These are phyloP conservation scores for Schizopygopsis pylzovi DNA, from an alignment of 2,797 vertebrate genomes.

Conservation along the genomic window DNA sequence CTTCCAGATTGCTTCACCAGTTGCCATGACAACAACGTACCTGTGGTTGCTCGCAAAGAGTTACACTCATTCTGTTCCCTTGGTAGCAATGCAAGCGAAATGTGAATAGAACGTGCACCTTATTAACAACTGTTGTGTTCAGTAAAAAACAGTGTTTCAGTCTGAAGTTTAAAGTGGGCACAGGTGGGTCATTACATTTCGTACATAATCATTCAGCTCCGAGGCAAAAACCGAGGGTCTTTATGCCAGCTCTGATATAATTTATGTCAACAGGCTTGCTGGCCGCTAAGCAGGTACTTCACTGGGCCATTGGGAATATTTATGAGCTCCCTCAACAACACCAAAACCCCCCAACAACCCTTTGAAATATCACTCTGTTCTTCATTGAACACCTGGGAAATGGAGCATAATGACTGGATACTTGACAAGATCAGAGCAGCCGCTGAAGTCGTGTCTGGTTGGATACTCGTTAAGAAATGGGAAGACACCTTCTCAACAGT, in stretches of 20 bases:
- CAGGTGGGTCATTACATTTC: slow-evolving; percentile 64
- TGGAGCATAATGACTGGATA: slow-evolving; percentile 37
- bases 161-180: slow-evolving; percentile 55
- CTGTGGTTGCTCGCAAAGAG: slow-evolving; percentile 7
- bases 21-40: slow-evolving; percentile 31
- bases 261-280: slow-evolving; percentile 59
- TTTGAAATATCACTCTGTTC: slow-evolving; percentile 53
- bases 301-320: slow-evolving; percentile 58
- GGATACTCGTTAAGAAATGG: slow-evolving; percentile 34
- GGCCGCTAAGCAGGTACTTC: slow-evolving; percentile 58
- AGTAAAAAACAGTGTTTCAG: not conserved
- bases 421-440: slow-evolving; percentile 53
- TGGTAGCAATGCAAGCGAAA: slow-evolving; percentile 1
- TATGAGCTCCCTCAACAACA: slow-evolving; percentile 59
- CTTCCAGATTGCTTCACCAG: slow-evolving; percentile 25
- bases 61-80: slow-evolving; percentile 23
- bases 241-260: slow-evolving; percentile 54
- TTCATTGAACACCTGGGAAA: slow-evolving; percentile 36
- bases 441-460: slow-evolving; percentile 35
- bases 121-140: slow-evolving; percentile 17
- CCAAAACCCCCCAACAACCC: slow-evolving; percentile 38
- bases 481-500: slow-evolving; percentile 26
- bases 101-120: not conserved
- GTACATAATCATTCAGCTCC: slow-evolving; percentile 56
- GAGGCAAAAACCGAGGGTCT: slow-evolving; percentile 42